These are phyloP conservation scores for Spodoptera litura DNA, from an alignment of 1,140 invertebrate genomes.

Conservation along the genomic window DNA sequence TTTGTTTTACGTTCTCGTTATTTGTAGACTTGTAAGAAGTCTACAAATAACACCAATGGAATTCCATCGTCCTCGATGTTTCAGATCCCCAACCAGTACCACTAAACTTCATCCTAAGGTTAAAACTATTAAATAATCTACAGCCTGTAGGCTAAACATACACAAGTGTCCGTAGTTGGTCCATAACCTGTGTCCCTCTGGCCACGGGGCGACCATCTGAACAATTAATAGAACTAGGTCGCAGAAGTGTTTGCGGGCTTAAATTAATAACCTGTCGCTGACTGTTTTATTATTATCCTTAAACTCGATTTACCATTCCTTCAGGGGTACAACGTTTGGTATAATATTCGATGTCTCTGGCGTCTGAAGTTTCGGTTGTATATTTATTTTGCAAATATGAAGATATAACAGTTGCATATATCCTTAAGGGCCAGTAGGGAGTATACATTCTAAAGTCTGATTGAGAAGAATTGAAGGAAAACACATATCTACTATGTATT, in stretches of 20 bases:
- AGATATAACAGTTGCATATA: too few species aligned
- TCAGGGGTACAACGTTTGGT: background rate
- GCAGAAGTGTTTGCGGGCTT: slow-evolving; percentile 24
- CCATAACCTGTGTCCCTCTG: background rate
- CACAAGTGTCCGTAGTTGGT: background rate
- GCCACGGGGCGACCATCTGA: slow-evolving; percentile 12
- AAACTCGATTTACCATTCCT: slow-evolving; percentile 40
- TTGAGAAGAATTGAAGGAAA: too few species aligned
- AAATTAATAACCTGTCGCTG: slow-evolving; percentile 28
- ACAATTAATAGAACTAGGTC: slow-evolving; percentile 40
- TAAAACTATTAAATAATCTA: slow-evolving; percentile 7
- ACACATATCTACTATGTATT: too few species aligned
- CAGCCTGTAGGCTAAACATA: background rate
- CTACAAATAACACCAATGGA: too few species aligned
- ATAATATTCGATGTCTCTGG: slow-evolving; percentile 45
- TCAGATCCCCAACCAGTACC: too few species aligned
- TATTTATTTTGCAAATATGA: background rate
- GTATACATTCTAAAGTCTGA: too few species aligned
- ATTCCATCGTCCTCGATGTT: too few species aligned
- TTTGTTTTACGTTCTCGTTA: too few species aligned
- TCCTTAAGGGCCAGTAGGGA: too few species aligned
- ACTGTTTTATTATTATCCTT: slow-evolving; percentile 24
- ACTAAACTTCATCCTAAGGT: background rate
- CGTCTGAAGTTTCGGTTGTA: slow-evolving; percentile 18
- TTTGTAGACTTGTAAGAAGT: too few species aligned